Evolutionary conservation across 1,140 invertebrate genomes (phyloP), one percentile per base, ranked within the genome.

Genomic region (Drosophila arizonae): DNA sequence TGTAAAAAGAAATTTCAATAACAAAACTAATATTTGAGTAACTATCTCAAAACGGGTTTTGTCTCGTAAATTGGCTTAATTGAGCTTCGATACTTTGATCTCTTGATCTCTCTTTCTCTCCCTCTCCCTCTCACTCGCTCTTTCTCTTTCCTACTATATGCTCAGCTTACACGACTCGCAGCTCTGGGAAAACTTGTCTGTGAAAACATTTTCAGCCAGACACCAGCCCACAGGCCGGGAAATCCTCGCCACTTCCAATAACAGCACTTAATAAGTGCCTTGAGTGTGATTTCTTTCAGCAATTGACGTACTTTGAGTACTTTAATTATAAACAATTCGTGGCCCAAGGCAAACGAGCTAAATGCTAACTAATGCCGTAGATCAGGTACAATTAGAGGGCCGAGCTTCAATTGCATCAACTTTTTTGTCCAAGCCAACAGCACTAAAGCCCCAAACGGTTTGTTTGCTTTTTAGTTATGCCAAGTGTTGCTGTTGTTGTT

Each of bases 321-420:
- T 17, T 30, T 33, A 4, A 36, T 9, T 11, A 15, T 17, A 43
- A 71, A 43, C 46, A 17, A 30, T 55, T 58, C 48, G 39, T 60
- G 39, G 39, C 10, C 41, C 56, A 68, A 72, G 70, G 64, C 64
- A 63, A 30, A 28, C 67, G 43, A 39, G 56, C 48, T 61, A 39
- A 67, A 46, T 54, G 55, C 15, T 48, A 60, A 46, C 52, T 55
- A 54, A 13, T 60, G 56, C 51, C 15, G 56, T 24, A 60, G 43
- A 72, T 72, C 26, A 61, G 68, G 64, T 30, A 64, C 70, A 68
- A 13, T 48, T 72, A 48, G 43, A 39, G 64, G 51, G 64, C 56
- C 60, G 9, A 30, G n/a, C 26, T 67, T 60, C 54, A 66, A 60
- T 55, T 67, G 33, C 50, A 60, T 30, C 10, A 30, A 30, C 13